Evolutionary conservation across 2,113 vertebrate genomes (phyloP).

Genomic region (Psittacula cyanocephala): DNA sequence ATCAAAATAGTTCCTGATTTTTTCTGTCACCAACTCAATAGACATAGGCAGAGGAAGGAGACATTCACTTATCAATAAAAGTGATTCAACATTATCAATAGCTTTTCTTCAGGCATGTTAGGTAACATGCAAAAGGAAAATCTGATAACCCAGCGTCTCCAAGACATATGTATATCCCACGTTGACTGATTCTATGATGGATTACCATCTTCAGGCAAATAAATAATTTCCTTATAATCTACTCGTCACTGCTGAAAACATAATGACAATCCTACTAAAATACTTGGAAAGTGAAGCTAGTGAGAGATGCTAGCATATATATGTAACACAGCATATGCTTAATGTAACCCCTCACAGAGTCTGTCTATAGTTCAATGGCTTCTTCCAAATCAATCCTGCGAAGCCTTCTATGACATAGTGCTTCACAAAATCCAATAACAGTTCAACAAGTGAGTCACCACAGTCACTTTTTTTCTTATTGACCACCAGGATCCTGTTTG

Average conservation of each 20-base stretch:
- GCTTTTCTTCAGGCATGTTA: neutral
- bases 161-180: neutral
- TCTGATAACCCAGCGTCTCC: neutral
- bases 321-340: fast-evolving
- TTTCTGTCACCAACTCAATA: neutral
- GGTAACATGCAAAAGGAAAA: neutral
- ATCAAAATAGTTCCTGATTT: neutral
- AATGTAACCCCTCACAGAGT: neutral
- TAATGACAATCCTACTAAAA: neutral
- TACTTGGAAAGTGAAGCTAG: neutral
- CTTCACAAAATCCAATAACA: neutral
- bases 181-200: neutral
- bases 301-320: neutral
- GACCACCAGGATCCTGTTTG: neutral
- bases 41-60: neutral
- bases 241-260: neutral
- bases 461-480: neutral
- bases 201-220: neutral
- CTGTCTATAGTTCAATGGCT: neutral
- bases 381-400: neutral
- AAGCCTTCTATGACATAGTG: neutral
- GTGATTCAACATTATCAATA: neutral
- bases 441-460: neutral
- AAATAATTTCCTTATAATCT: neutral
- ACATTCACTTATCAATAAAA: neutral